Conservation (phyloP, 1,140 invertebrate species). For the Delia radicum region DNA sequence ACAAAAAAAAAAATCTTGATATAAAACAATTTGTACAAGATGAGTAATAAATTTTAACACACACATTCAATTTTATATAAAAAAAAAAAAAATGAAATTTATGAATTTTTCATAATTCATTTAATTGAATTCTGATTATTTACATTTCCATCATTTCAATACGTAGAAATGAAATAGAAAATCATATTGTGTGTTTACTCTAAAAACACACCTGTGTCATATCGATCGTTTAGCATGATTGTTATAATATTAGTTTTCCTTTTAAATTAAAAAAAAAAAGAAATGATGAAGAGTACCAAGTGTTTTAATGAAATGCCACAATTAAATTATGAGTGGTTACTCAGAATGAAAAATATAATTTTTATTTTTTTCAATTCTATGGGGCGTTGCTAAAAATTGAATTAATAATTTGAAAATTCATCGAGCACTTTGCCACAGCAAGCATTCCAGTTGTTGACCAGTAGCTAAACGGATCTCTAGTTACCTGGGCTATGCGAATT, state of each 20-base stretch:
- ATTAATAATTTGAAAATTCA: conserved; percentile 9
- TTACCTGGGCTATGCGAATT: conserved; percentile 21
- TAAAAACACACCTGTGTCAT: conserved; percentile 25
- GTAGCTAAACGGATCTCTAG: conserved; percentile 31
- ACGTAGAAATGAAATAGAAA: background rate
- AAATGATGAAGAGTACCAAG: conserved; percentile 8
- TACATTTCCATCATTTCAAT: background rate
- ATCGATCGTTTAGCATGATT: conserved; percentile 26
- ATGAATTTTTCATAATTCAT: background rate
- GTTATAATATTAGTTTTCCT: no score
- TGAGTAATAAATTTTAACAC: background rate
- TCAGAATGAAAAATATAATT: background rate
- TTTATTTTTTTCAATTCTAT: background rate
- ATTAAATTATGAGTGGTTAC: conserved; percentile 2
- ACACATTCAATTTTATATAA: background rate
- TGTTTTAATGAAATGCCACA: no score
- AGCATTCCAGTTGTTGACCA: conserved; percentile 34
- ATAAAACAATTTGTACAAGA: background rate
- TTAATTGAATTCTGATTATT: background rate
- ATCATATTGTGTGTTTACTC: no score
- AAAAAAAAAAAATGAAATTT: background rate
- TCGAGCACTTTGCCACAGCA: conserved; percentile 16
- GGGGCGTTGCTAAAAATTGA: conserved; percentile 41
- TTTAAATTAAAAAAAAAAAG: background rate
- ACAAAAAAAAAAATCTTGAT: background rate